Evolutionary conservation across 2,888 invertebrate species (phyloP).

Genomic region (Ophion costatus): DNA sequence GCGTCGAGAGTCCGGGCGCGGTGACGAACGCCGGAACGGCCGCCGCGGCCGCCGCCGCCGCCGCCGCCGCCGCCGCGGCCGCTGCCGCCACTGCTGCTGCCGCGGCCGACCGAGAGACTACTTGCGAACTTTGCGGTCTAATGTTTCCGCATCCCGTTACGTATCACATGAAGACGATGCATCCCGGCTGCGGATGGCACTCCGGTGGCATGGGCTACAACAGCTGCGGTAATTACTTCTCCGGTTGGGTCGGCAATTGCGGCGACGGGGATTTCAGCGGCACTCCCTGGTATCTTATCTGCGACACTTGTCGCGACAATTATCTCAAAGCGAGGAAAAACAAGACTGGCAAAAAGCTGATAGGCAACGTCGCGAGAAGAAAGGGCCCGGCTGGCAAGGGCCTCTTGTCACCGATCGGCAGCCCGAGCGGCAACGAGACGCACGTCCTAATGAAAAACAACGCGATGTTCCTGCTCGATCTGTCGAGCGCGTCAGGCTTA

Average conservation of each 20-base stretch:
- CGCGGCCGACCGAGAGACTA: constrained; percentile 82
- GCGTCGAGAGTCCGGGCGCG: constrained; percentile 52
- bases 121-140: constrained; percentile 95
- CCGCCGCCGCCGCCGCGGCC: constrained; percentile 62
- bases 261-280: constrained; percentile 93
- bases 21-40: constrained; percentile 6
- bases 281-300: constrained; percentile 96
- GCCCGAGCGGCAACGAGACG: constrained; percentile 83
- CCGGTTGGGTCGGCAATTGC: constrained; percentile 95
- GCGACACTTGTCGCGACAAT: constrained; percentile 95
- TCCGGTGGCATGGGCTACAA: constrained; percentile 96
- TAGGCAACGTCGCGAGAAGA: constrained; percentile 75
- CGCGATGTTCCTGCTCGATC: constrained; percentile 95
- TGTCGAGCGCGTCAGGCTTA: constrained; percentile 90
- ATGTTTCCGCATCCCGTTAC: constrained; percentile 92
- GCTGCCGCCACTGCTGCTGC: constrained; percentile 52
- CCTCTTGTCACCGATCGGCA: constrained; percentile 79
- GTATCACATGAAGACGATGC: constrained; percentile 95
- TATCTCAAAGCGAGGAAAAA: constrained; percentile 84
- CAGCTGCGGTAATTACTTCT: constrained; percentile 93
- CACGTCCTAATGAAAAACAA: constrained; percentile 95
- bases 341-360: constrained; percentile 78
- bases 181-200: constrained; percentile 95
- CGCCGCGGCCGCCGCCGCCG: constrained; percentile 68
- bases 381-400: constrained; percentile 72